Evolutionary conservation across 1,140 invertebrate genomes (phyloP), one percentile per base, ranked within the genome.

Genomic region (Chrysomallon squamiferum): DNA sequence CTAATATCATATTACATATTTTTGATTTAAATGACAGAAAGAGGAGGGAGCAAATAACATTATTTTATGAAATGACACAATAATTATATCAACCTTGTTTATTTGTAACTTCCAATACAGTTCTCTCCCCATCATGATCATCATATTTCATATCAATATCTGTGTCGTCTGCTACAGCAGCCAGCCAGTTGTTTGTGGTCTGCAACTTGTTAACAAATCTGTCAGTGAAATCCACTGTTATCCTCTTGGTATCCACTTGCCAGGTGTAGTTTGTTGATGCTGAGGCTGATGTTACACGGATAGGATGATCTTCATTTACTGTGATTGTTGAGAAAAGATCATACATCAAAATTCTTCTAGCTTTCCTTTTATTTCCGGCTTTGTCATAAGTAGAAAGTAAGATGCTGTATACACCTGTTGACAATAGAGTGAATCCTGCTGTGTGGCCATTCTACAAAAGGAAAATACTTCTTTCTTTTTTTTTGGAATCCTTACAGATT

Each of bases 311-410:
- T 6, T 52, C 6, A 2, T 35, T 49, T 3, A n/a, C n/a, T 45
- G 52, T 54, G 11, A 73, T 62, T 3, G 29, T 35, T 0, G 73
- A 66, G 20, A 25, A n/a, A 15, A 50, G 57, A 59, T 73, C 71
- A 43, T 61, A 71, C 15, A 73, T 38, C 22, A 75, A 54, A 3
- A 75, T 25, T 38, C 59, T 58, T 22, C 73, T 33, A 0, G 65
- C 63, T 25, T 59, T 66, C 65, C 66, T 71, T 13, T 41, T 11
- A 59, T 75, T 75, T 25, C 68, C 68, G 22, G 73, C 73, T 9
- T 59, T 61, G 49, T 75, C 73, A 58, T 62, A 67, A 4, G 65
- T 68, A 7, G 63, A 60, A 11, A 75, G 38, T 6, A 71, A 35
- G 0, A 73, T 41, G 5, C 66, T 49, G 50, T 71, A 75, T 47